These are phyloP conservation scores for Enteromius viviparus DNA, from an alignment of 2,797 vertebrate species.

Conservation along the genomic window DNA sequence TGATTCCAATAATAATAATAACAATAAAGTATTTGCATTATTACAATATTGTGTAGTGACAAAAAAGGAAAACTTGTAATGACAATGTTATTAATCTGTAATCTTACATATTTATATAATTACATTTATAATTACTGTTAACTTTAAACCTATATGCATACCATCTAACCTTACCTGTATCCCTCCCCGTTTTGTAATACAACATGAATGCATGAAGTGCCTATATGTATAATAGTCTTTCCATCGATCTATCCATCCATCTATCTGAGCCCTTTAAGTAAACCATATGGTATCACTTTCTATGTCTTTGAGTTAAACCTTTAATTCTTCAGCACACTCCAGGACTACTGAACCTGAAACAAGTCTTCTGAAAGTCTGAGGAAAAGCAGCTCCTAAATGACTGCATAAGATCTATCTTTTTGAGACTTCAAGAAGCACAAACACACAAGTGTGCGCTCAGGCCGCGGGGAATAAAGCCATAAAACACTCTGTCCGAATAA, in stretches of 20 bases:
- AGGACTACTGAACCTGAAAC: background rate
- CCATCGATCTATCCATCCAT: background rate
- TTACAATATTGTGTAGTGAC: background rate
- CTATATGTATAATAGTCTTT: no score
- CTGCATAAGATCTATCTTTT: background rate
- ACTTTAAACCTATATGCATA: no score
- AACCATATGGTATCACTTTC: background rate
- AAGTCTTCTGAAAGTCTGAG: background rate
- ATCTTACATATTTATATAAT: no score
- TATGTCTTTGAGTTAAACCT: background rate
- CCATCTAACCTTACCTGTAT: no score
- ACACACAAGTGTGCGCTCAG: conserved; percentile 9
- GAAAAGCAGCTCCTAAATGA: conserved; percentile 6
- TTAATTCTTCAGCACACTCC: background rate
- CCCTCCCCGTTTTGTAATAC: no score
- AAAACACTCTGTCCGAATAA: conserved; percentile 58
- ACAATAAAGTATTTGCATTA: no score
- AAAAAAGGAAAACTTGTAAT: background rate
- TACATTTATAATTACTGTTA: no score
- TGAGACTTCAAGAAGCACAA: conserved; percentile 5
- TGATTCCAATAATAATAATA: background rate
- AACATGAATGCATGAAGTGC: no score
- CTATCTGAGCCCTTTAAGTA: background rate
- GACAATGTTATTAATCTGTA: background rate
- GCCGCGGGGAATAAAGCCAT: background rate